phyloP scores from a whole-genome alignment of 1,140 invertebrate species.

The Brachionus asplanchnoidis region DNA sequence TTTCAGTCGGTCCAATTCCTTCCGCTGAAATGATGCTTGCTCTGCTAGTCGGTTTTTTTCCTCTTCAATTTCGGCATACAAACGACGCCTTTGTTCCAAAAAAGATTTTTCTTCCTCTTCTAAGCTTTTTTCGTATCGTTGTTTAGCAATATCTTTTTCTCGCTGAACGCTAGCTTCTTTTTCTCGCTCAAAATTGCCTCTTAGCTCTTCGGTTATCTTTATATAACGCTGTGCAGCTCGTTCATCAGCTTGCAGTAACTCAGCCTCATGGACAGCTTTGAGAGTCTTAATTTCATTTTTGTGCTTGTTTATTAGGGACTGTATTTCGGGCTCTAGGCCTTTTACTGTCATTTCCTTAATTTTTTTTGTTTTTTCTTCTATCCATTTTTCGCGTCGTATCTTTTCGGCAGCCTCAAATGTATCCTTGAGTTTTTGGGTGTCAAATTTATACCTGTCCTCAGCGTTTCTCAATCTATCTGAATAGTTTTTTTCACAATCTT shows the following conservation, averaged over 20 bases:
- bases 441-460: constrained; percentile 50
- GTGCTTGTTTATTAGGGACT: constrained; percentile 56
- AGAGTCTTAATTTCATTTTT: constrained; percentile 56
- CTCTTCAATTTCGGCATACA: constrained; percentile 55
- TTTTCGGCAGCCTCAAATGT: constrained; percentile 56
- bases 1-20: constrained; percentile 53
- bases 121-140: constrained; percentile 57
- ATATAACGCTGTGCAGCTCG: constrained; percentile 54
- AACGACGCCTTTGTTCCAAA: constrained; percentile 52
- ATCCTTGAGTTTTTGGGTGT: constrained; percentile 56
- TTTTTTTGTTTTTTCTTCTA: constrained; percentile 58
- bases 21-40: constrained; percentile 49
- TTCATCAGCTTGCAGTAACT: constrained; percentile 55
- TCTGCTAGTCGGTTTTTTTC: constrained; percentile 55
- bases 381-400: constrained; percentile 57
- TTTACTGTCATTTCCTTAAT: constrained; percentile 60
- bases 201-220: constrained; percentile 55
- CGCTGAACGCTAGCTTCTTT: constrained; percentile 55
- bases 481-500: constrained; percentile 54
- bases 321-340: constrained; percentile 58
- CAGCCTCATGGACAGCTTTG: constrained; percentile 56
- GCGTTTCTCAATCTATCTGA: constrained; percentile 51
- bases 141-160: constrained; percentile 40
- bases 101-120: constrained; percentile 56
- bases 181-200: constrained; percentile 54